Conservation (phyloP, 2,113 vertebrate species). For the Limanda limanda region DNA sequence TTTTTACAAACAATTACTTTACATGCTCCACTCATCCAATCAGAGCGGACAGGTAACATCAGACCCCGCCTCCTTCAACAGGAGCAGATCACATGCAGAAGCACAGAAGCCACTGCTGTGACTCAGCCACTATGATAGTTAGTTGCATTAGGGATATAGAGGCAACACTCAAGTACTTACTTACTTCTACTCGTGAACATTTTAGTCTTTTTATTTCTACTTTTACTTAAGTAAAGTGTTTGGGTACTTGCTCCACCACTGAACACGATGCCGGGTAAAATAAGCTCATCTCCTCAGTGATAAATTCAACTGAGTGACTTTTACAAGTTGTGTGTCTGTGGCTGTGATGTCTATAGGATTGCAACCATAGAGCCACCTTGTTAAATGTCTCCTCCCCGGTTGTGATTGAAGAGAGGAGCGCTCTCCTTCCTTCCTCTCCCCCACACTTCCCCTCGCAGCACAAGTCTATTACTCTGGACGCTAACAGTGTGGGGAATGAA, state of each 20-base stretch:
- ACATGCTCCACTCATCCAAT: no score
- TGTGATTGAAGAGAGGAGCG: slow-evolving; percentile 32
- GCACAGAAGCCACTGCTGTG: no score
- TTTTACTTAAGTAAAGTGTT: neutral
- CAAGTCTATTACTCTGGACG: slow-evolving; percentile 47
- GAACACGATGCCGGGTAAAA: slow-evolving; percentile 7
- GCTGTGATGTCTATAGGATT: slow-evolving; percentile 28
- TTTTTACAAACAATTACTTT: no score
- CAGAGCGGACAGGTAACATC: no score
- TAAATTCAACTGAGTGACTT: slow-evolving; percentile 16
- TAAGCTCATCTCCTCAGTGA: slow-evolving; percentile 4
- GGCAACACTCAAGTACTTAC: no score
- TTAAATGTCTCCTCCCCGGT: slow-evolving; percentile 25
- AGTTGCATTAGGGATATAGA: no score
- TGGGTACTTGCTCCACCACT: neutral
- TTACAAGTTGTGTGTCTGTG: neutral
- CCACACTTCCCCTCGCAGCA: slow-evolving; percentile 9
- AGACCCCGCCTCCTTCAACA: no score
- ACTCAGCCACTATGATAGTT: no score
- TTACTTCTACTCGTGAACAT: no score
- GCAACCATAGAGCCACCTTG: slow-evolving; percentile 35
- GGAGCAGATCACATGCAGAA: no score
- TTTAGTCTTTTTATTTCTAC: no score
- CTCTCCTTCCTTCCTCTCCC: slow-evolving; percentile 10
- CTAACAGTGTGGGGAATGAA: slow-evolving; percentile 28